Percentiles rank a stretch among this genome's conserved stretches.
phyloP scores from a whole-genome alignment of 2,113 vertebrate genomes.

The Rhadina sibilatrix region DNA sequence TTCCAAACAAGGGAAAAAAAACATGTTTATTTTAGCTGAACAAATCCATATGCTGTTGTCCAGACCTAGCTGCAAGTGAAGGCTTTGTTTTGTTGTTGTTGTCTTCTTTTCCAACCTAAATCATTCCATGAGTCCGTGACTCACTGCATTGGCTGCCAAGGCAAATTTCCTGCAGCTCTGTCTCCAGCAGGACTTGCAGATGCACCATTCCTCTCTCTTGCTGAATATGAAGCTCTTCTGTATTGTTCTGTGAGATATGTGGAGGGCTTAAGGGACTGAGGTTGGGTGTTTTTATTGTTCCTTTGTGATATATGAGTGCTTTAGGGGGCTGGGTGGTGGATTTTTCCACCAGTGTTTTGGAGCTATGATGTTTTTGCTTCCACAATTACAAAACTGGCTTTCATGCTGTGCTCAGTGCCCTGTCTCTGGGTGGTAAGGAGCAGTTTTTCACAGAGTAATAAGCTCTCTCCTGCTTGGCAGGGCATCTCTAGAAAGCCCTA shows the following conservation, averaged over 20 bases:
- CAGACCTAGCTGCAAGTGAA: not conserved
- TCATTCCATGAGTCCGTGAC: not conserved
- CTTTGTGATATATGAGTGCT: not conserved
- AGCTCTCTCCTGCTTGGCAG: not conserved
- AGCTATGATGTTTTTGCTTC: not conserved
- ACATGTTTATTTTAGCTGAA: not conserved
- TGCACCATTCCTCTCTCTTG: not conserved
- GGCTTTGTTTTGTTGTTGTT: not conserved
- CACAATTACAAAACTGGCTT: not conserved
- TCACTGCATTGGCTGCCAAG: not conserved
- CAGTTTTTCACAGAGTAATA: constrained; percentile 1
- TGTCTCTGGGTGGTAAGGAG: not conserved
- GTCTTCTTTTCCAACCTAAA: not conserved
- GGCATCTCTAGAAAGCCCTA: not conserved
- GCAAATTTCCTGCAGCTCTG: not conserved
- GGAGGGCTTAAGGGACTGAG: not conserved
- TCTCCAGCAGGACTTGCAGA: not conserved
- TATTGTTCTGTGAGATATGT: not conserved
- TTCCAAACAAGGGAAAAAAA: not conserved
- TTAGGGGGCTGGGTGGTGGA: not conserved
- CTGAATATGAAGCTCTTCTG: not conserved
- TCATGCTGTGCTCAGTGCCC: not conserved
- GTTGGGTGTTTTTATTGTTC: not conserved
- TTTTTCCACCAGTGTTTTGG: not conserved
- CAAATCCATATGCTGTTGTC: constrained; percentile 5